Base-by-base conservation (phyloP, 2,797 vertebrate genomes). In the Poecilia gillii region DNA sequence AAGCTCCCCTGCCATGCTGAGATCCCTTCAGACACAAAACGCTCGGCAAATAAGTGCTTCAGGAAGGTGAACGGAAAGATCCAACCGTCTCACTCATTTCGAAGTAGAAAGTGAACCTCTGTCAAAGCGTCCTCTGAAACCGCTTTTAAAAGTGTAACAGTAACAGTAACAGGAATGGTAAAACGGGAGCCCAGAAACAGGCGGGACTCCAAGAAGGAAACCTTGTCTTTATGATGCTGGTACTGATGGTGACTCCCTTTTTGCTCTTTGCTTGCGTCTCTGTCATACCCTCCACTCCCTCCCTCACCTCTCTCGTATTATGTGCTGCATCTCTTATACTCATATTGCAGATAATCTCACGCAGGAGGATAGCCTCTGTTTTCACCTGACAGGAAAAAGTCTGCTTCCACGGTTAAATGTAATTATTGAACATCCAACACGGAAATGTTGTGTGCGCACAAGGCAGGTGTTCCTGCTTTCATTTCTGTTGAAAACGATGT, bases 1-100 rank as follows among this genome's bases (percentile, higher is more conserved):
- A 6, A 92, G 86, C 74, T 94, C 92, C 25, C 82, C 90, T 6
- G 92, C 93, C 90, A 81, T 91, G 77, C 75, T 91, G 82, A 47
- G 55, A 76, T 87, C 43, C 75, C 45, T 79, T 43, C 72, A 79
- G 71, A 82, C 3, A 46, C 73, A 66, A 0, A 49, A 28, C 59
- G 51, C 55, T 76, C 70, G 59, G 71, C 53, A 79, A 43, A 83
- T 33, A 47, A 78, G 80, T 41, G 72, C 81, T 59, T 77, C 20
- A 74, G 77, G 77, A 72, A 64, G 43, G 75, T 80, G 77, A 80
- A 81, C 78, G 79, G 76, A 85, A 87, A 51, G 87, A 76, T 86
- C 80, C 78, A 36, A 85, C 66, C 78, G 55, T 16, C 85, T 86
- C 81, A 85, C 49, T 87, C 85, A 89, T 93, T 81, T 87, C 82